These are phyloP conservation scores for Platichthys stellatus DNA, from an alignment of 2,113 vertebrate genomes.

Conservation along the genomic window DNA sequence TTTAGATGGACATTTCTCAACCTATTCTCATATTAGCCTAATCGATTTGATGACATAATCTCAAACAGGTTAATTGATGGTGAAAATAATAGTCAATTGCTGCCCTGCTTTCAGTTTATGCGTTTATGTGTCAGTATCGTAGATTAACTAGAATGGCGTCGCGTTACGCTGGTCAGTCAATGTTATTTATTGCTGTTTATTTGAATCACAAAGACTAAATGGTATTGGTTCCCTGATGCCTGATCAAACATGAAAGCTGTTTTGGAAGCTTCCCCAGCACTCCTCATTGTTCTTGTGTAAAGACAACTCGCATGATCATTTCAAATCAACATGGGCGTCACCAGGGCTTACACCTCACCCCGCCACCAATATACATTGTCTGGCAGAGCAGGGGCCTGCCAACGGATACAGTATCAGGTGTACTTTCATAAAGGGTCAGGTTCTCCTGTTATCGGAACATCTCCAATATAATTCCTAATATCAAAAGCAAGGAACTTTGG, in stretches of 20 bases:
- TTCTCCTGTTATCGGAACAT: not conserved
- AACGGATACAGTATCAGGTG: not conserved
- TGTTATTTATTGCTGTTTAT: not conserved
- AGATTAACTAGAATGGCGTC: not conserved
- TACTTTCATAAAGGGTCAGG: not conserved
- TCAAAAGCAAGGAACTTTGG: not conserved
- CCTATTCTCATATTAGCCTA: not conserved
- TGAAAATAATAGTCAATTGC: not conserved
- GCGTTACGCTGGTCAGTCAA: not conserved
- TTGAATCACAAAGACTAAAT: not conserved
- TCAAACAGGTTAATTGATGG: not conserved
- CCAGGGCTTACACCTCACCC: not conserved
- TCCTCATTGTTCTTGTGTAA: constrained; percentile 33
- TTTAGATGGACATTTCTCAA: not conserved
- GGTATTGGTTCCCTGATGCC: not conserved
- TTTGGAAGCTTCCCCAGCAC: not conserved
- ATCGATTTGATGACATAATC: not conserved
- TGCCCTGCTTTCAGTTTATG: not conserved
- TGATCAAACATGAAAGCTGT: not conserved
- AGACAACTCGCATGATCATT: constrained; percentile 25
- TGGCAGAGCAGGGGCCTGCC: constrained; percentile 6
- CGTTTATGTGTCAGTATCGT: not conserved
- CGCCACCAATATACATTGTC: not conserved
- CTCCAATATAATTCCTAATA: not conserved
- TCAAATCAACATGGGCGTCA: constrained; percentile 46